phyloP scores from a whole-genome alignment of 2,888 invertebrate species.

The Lucinisca nassula region DNA sequence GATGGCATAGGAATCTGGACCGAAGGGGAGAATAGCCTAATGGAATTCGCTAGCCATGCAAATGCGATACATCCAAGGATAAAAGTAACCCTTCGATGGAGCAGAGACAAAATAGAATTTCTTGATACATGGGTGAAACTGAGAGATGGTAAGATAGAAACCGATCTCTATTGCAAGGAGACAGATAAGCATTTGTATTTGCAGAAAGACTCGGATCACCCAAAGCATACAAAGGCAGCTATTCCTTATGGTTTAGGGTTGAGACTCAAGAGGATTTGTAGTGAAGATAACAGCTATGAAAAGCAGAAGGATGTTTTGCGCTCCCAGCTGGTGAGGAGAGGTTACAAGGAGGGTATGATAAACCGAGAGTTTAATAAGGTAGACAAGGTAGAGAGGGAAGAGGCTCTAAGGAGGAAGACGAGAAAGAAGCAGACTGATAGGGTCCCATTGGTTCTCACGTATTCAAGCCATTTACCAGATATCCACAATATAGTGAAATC shows the following conservation, averaged over 20 bases:
- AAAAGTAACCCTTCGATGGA: neutral
- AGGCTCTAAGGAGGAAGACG: neutral
- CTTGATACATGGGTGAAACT: neutral
- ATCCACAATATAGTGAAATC: neutral
- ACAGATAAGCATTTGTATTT: slow-evolving; percentile 7
- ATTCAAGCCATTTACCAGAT: neutral
- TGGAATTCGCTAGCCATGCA: neutral
- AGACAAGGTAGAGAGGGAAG: neutral
- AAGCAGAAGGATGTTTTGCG: neutral
- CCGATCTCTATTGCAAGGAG: neutral
- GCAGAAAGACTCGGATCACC: neutral
- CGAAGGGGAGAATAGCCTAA: neutral
- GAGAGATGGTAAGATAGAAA: slow-evolving; percentile 1
- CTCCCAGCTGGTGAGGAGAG: neutral
- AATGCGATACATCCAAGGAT: slow-evolving; percentile 1
- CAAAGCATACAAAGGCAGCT: neutral
- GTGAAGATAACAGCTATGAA: neutral
- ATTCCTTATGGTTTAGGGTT: neutral
- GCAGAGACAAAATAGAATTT: neutral
- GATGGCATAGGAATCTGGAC: slow-evolving; percentile 7
- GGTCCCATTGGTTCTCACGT: neutral
- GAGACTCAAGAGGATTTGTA: neutral
- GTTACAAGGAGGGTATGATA: neutral
- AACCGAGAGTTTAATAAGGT: neutral
- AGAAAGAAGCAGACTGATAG: neutral